Percentiles rank a stretch among this genome's conserved stretches.
These are phyloP conservation scores for Malacosoma neustria DNA, from an alignment of 2,888 invertebrate genomes.

Conservation along the genomic window DNA sequence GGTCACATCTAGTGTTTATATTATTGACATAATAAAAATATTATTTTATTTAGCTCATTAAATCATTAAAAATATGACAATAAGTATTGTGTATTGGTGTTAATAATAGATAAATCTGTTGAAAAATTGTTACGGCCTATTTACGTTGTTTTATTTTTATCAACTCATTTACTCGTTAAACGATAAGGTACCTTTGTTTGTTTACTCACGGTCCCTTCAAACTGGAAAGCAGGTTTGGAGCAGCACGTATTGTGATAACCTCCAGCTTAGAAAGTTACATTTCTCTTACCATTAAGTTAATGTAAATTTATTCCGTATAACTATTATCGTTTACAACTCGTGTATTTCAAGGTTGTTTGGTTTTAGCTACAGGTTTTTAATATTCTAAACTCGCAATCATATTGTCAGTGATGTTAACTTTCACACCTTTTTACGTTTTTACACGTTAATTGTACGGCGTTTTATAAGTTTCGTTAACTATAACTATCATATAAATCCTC, in stretches of 20 bases:
- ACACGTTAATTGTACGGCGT: too few relatives aligned
- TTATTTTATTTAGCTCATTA: too few relatives aligned
- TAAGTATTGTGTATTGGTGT: too few relatives aligned
- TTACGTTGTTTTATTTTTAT: too few relatives aligned
- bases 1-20: too few relatives aligned
- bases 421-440: too few relatives aligned
- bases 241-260: conserved; percentile 18
- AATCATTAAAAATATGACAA: too few relatives aligned
- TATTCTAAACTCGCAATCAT: not conserved
- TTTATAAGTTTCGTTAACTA: not conserved
- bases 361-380: conserved; percentile 13
- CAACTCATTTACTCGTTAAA: not conserved
- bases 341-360: conserved; percentile 36
- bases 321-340: conserved; percentile 22
- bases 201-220: conserved; percentile 2
- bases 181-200: conserved; percentile 1
- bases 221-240: conserved; percentile 16
- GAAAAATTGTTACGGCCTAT: too few relatives aligned
- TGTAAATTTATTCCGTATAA: conserved; percentile 34
- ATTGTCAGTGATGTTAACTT: conserved; percentile 10
- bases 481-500: too few relatives aligned
- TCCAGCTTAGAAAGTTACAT: conserved; percentile 48
- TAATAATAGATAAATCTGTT: too few relatives aligned
- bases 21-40: too few relatives aligned
- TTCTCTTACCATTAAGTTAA: conserved; percentile 42